Evolutionary conservation across 2,888 invertebrate genomes (phyloP).

Genomic region (Pandemis corylana): DNA sequence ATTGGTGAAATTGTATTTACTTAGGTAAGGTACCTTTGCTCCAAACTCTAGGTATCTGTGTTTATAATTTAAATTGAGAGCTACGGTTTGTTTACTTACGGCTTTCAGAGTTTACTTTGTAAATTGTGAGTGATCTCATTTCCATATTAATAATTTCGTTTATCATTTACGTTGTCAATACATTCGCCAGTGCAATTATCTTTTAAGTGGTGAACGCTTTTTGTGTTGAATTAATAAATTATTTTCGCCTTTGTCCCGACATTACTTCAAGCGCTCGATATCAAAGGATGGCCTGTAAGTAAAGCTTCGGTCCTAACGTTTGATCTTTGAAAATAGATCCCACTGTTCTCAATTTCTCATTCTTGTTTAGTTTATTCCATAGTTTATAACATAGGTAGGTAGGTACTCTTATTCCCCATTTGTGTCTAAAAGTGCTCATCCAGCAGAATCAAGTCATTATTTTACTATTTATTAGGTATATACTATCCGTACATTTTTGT

Average conservation of each 20-base stretch:
- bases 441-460: neutral
- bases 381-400: constrained; percentile 11
- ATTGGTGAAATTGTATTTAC: constrained; percentile 35
- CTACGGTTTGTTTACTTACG: constrained; percentile 18
- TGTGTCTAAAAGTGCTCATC: neutral
- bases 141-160: constrained; percentile 5
- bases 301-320: constrained; percentile 37
- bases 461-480: too few relatives aligned
- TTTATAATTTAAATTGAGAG: constrained; percentile 29
- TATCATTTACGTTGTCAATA: constrained; percentile 7
- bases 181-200: neutral
- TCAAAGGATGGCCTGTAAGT: constrained; percentile 36
- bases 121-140: constrained; percentile 32
- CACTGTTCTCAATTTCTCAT: constrained; percentile 33
- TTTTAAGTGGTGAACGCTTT: constrained; percentile 2
- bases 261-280: constrained; percentile 33
- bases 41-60: constrained; percentile 12
- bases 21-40: constrained; percentile 15
- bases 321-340: constrained; percentile 41
- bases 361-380: constrained; percentile 30
- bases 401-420: neutral
- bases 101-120: constrained; percentile 27
- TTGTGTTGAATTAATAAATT: constrained; percentile 28
- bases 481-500: too few relatives aligned
- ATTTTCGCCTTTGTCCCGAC: constrained; percentile 26